Evolutionary conservation across 2,797 vertebrate genomes (phyloP).

Genomic region (Decapterus maruadsi): DNA sequence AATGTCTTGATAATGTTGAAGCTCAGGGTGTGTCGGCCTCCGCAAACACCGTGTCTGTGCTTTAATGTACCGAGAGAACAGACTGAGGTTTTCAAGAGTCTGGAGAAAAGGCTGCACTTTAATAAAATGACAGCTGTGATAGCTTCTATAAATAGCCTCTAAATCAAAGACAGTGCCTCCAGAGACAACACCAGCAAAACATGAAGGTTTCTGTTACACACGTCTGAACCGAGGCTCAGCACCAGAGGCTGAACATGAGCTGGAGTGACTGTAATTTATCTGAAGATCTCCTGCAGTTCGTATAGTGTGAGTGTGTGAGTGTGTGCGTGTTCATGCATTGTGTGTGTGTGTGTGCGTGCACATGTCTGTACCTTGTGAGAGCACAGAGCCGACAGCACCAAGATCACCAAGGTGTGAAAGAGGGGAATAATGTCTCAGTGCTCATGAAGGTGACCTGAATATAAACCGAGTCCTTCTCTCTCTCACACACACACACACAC

Average conservation of each 20-base stretch:
- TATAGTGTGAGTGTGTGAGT: background rate
- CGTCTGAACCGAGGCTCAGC: background rate
- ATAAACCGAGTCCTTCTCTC: slow-evolving; percentile 46
- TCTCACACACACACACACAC: slow-evolving; percentile 2
- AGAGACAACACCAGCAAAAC: background rate
- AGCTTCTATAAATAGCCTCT: background rate
- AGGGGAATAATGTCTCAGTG: slow-evolving; percentile 40
- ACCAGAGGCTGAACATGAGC: background rate
- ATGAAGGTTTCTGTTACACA: background rate
- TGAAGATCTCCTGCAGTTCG: slow-evolving; percentile 9
- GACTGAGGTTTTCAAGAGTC: too few species aligned
- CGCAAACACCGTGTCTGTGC: background rate
- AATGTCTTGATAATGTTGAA: slow-evolving; percentile 23
- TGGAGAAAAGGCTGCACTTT: too few species aligned
- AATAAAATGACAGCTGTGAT: background rate
- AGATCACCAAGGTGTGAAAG: slow-evolving; percentile 63
- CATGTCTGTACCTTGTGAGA: slow-evolving; percentile 1
- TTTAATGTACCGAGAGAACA: slow-evolving; percentile 5
- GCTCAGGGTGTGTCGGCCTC: slow-evolving; percentile 16
- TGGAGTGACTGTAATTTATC: background rate
- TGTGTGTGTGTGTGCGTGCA: background rate
- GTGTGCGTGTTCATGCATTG: background rate
- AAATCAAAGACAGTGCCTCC: background rate
- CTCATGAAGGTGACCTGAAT: slow-evolving; percentile 51
- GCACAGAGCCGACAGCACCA: slow-evolving; percentile 25